Evolutionary conservation across 2,113 vertebrate genomes (phyloP).

Genomic region (Neodontobutis hainanensis): DNA sequence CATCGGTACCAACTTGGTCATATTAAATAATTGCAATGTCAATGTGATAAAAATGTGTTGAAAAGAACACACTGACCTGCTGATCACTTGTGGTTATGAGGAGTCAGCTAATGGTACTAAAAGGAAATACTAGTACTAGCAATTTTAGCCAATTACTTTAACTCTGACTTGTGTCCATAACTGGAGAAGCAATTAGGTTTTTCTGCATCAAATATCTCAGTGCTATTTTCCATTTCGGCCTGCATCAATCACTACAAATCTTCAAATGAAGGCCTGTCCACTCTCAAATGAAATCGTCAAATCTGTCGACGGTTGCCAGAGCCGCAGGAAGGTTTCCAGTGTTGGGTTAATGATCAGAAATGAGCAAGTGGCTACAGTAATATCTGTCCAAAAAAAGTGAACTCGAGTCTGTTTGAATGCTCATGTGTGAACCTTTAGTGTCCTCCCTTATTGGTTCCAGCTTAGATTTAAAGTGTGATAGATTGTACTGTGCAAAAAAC

Average conservation of each 20-base stretch:
- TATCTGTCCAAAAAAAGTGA: background rate
- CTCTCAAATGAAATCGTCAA: constrained; percentile 24
- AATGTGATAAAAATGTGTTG: background rate
- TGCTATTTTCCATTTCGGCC: constrained; percentile 13
- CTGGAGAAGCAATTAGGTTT: constrained; percentile 23
- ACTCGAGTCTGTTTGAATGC: constrained; percentile 2
- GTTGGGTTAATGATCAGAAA: constrained; percentile 20
- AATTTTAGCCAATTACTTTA: constrained; percentile 9
- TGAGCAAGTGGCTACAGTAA: constrained; percentile 12
- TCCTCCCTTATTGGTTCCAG: background rate
- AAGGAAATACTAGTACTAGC: background rate
- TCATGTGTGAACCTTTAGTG: constrained; percentile 12
- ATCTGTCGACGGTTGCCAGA: background rate
- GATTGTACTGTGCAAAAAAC: constrained; percentile 22
- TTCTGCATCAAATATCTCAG: constrained; percentile 20
- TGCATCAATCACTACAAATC: constrained; percentile 30
- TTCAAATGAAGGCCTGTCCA: constrained; percentile 12
- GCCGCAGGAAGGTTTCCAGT: constrained; percentile 26
- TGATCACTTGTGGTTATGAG: constrained; percentile 13
- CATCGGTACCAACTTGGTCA: background rate
- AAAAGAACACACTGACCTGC: constrained; percentile 1
- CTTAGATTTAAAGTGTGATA: constrained; percentile 20
- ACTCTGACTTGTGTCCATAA: constrained; percentile 22
- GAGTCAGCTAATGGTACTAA: background rate
- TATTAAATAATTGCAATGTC: background rate